Evolutionary conservation across 2,888 invertebrate genomes (phyloP), one percentile per base, ranked within the genome.

Genomic region (Orgyia antiqua): DNA sequence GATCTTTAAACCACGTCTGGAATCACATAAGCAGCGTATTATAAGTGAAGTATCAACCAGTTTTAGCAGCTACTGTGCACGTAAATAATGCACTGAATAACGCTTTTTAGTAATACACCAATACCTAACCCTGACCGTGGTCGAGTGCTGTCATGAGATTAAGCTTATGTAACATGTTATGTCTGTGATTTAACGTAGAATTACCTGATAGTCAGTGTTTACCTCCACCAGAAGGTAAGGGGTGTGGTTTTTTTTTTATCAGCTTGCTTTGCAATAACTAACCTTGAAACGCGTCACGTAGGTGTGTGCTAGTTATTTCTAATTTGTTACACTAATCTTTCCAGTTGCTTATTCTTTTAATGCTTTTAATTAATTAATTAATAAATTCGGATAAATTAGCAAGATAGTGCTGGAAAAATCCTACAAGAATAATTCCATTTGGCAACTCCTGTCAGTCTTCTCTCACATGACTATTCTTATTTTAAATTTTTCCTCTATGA

Each of bases 151-250:
- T 82, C 84, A 84, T 79, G 74, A 70, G 78, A 74, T 63, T 63
- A 48, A 44, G 67, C 84, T 84, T 84, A 84, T 83, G 83, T 84
- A 84, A 84, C 76, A 72, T 67, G 71, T 74, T 61, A 51, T 71
- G 63, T 67, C 63, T 60, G 67, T 69, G 69, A 77, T 75, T 68
- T 72, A 70, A 66, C 64, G 51, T 69, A 58, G 55, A 54, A 50
- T 58, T 59, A 51, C 61, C 64, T 67, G 68, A 63, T 71, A 74
- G 58, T 52, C 53, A 54, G 65, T 68, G 73, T 82, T 78, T 79
- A 78, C 73, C 67, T 64, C 56, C 54, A 54, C 53, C 47, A 48
- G 50, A 65, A 80, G 82, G 82, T 82, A 82, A 83, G 84, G 59
- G 60, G 55, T 66, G 51, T 58, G 45, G 50, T 54, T 58, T 50